Percentiles rank a stretch among this genome's conserved stretches.
Evolutionary conservation across 2,113 vertebrate genomes (phyloP).

Genomic region (Atrichornis clamosus): DNA sequence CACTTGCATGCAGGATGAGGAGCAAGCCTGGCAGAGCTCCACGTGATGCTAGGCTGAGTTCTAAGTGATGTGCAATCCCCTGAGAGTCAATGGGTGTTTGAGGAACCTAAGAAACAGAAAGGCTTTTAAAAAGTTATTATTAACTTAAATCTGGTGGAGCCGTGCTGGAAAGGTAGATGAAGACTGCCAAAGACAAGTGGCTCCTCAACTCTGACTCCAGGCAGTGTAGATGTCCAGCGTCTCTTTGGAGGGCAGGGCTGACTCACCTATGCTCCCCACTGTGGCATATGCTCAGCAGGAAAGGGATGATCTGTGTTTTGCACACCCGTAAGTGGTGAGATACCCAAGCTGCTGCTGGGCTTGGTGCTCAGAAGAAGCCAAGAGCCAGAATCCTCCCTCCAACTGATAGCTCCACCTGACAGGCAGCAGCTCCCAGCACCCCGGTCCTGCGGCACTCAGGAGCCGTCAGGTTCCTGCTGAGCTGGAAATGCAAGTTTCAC

Average conservation of each 20-base stretch:
- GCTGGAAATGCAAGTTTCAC: neutral
- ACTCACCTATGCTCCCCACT: neutral
- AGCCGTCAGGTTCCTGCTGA: neutral
- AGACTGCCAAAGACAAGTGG: neutral
- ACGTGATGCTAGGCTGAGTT: rapidly evolving
- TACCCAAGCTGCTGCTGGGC: neutral
- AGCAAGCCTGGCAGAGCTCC: neutral
- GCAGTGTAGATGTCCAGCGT: rapidly evolving
- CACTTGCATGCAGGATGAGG: rapidly evolving
- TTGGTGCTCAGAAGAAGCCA: neutral
- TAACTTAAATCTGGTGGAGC: neutral
- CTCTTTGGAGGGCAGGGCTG: neutral
- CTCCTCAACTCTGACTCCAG: neutral
- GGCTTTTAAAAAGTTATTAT: neutral
- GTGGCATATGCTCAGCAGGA: neutral
- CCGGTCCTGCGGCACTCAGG: neutral
- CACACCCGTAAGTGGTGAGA: rapidly evolving
- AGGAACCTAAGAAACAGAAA: neutral
- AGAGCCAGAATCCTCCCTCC: neutral
- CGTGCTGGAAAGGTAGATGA: neutral
- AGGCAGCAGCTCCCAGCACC: neutral
- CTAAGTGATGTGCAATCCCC: neutral
- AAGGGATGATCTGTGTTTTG: neutral
- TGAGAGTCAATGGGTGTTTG: neutral
- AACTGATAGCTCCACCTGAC: rapidly evolving